These are phyloP conservation scores for Monomorium pharaonis DNA, from an alignment of 1,140 invertebrate species.

Conservation along the genomic window DNA sequence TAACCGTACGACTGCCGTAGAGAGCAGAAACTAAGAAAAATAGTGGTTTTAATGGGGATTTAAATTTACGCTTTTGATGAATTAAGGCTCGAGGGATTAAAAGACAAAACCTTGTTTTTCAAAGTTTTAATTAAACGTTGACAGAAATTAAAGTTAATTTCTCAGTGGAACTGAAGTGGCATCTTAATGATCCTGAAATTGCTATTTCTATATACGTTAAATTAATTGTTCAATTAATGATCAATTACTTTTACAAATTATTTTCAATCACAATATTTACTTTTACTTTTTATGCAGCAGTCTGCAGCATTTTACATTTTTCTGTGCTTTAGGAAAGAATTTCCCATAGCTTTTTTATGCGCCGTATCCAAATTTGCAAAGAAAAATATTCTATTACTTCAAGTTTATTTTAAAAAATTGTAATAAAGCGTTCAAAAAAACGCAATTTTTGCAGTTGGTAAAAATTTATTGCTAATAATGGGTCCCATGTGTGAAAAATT, in stretches of 20 bases:
- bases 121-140: conserved; percentile 8
- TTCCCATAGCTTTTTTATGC: no score
- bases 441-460: no score
- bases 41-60: neutral
- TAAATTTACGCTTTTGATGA: conserved; percentile 5
- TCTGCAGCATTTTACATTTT: no score
- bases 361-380: no score
- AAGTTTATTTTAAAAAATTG: no score
- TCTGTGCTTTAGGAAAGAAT: no score
- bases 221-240: neutral
- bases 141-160: conserved; percentile 14
- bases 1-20: neutral
- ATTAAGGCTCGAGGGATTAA: neutral
- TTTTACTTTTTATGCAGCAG: no score
- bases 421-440: no score
- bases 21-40: neutral
- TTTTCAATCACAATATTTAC: neutral
- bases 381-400: no score
- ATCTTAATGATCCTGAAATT: neutral
- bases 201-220: neutral
- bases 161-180: neutral
- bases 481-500: no score
- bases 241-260: neutral
- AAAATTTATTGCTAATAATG: no score
- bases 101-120: neutral